Evolutionary conservation across 2,113 vertebrate genomes (phyloP), one percentile per base, ranked within the genome.

Genomic region (Stomatorhinus ivindoensis): DNA sequence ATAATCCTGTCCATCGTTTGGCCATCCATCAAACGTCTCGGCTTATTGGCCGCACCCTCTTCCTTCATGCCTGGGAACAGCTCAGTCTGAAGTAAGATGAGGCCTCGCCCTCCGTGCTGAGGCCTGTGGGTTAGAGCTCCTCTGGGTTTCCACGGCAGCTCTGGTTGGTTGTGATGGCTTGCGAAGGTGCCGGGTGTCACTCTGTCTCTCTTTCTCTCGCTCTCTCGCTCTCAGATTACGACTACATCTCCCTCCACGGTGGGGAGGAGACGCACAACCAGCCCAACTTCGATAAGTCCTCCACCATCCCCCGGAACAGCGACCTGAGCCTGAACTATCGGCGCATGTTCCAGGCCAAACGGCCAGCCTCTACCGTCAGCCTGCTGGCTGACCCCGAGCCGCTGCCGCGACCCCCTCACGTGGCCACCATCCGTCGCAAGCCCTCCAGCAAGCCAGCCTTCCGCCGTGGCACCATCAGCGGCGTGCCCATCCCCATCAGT

Each of bases 391-490:
- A 96, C 42, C 91, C 94, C 0, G 95, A 96, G 7, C 53, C 93
- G 7, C 88, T 91, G 0, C 65, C 89, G 1, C 93, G 90, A 31
- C 93, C 92, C 8, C 91, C 94, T 0, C 95, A 97, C 91, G 95
- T 96, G 0, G 96, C 96, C 0, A 97, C 96, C 86, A 97, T 97
- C 91, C 92, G 96, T 0, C 95, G 96, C 87, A 97, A 97, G 46
- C 96, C 96, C 0, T 96, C 95, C 4, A 95, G 95, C 90, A 97
- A 97, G 90, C 95, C 96, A 0, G 89, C 88, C 10, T 93, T 94
- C 27, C 95, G 96, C 1, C 91, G 96, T 1, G 96, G 96, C 6
- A 96, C 96, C 0, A 95, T 97, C 92, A 95, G 95, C 42, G 96
- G 96, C 1, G 94, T 96, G 1, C 96, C 96, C 50, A 96, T 97